phyloP scores from a whole-genome alignment of 2,888 invertebrate genomes.

The Microchrysa polita region DNA sequence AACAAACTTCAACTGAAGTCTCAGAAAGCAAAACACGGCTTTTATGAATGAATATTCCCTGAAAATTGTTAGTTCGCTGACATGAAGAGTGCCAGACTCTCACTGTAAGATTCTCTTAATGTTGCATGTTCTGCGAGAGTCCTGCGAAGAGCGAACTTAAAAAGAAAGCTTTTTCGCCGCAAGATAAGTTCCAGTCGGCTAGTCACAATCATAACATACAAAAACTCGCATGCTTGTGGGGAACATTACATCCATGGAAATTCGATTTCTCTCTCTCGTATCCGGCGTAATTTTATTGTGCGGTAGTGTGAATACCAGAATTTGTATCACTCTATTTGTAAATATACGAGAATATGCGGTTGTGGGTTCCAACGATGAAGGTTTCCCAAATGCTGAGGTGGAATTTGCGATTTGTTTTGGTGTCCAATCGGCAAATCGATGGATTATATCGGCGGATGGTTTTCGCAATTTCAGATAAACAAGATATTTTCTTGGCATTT shows the following conservation, averaged over 20 bases:
- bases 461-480: no score
- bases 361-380: background rate
- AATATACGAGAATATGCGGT: background rate
- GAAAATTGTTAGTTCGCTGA: no score
- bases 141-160: no score
- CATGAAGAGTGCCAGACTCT: no score
- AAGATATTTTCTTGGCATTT: no score
- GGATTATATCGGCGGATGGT: background rate
- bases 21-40: background rate
- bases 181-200: slow-evolving; percentile 28
- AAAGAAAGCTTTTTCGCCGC: slow-evolving; percentile 2
- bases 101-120: no score
- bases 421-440: slow-evolving; percentile 11
- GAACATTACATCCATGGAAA: slow-evolving; percentile 1
- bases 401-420: slow-evolving; percentile 1
- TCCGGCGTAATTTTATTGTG: slow-evolving; percentile 35
- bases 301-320: slow-evolving; percentile 19
- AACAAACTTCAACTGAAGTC: background rate
- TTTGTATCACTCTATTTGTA: no score
- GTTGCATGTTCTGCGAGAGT: no score
- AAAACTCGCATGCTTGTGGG: slow-evolving; percentile 9
- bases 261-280: slow-evolving; percentile 19
- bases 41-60: slow-evolving; percentile 30
- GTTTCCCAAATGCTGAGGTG: background rate
- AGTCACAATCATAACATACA: background rate